A percentile compares a stretch with the other conserved stretches of the same genome.
These are phyloP conservation scores for Danionella dracula DNA, from an alignment of 2,797 vertebrate species.

Conservation along the genomic window DNA sequence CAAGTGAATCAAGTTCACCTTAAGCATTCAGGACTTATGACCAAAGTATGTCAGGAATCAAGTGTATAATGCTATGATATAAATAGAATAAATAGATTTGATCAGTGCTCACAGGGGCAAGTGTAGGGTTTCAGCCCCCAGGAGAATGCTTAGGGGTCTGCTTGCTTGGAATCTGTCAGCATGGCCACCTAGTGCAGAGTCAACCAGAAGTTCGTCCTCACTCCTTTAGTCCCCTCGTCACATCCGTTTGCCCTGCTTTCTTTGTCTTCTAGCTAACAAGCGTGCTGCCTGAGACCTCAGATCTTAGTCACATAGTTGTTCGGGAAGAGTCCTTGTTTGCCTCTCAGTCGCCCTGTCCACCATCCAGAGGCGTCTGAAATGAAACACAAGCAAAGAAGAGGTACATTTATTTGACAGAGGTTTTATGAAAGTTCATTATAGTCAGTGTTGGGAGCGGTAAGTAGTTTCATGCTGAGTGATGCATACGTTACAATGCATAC, in stretches of 20 bases:
- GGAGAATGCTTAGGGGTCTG: conserved; percentile 47
- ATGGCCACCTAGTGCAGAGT: conserved; percentile 44
- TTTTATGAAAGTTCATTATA: no score
- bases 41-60: conserved; percentile 50
- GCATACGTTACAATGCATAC: no score
- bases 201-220: no score
- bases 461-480: no score
- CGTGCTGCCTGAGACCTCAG: conserved; percentile 57
- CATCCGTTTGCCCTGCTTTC: conserved; percentile 23
- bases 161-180: no score
- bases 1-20: conserved; percentile 51
- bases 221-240: conserved; percentile 31
- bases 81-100: conserved; percentile 99
- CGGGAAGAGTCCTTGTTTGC: conserved; percentile 96
- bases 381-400: neutral
- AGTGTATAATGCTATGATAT: conserved; percentile 80
- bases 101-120: conserved; percentile 69
- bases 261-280: neutral
- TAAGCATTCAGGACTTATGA: conserved; percentile 57
- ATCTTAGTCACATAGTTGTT: conserved; percentile 98
- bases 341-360: conserved; percentile 94
- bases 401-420: no score
- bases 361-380: conserved; percentile 87
- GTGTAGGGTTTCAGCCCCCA: conserved; percentile 47
- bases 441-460: no score